Percentiles rank a stretch among this genome's conserved stretches.
Evolutionary conservation across 2,797 vertebrate species (phyloP).

Genomic region (Danionella dracula): DNA sequence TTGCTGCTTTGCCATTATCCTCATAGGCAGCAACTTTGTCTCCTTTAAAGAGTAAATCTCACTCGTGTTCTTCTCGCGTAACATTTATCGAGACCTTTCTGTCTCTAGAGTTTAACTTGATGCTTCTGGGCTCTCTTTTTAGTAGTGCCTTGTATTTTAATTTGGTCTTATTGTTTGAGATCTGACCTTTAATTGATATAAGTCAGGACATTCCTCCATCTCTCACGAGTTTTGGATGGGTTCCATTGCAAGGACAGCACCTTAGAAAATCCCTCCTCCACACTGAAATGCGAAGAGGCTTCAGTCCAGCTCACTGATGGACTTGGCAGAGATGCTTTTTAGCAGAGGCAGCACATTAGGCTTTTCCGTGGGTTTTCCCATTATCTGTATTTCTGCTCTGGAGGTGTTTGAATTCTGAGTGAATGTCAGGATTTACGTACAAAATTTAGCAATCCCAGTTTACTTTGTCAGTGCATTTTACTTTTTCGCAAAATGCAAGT

Average conservation of each 20-base stretch:
- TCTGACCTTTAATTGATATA: background rate
- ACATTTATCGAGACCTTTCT: background rate
- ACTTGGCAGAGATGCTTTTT: slow-evolving; percentile 22
- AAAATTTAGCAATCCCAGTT: background rate
- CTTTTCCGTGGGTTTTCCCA: slow-evolving; percentile 40
- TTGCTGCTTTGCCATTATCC: slow-evolving; percentile 38
- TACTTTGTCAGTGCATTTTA: too few relatives aligned
- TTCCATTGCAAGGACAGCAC: background rate
- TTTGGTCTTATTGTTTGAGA: background rate
- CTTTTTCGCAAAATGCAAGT: too few relatives aligned
- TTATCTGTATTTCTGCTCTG: slow-evolving; percentile 17
- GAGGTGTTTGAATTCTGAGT: slow-evolving; percentile 35
- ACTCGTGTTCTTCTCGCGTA: background rate
- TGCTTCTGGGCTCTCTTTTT: background rate
- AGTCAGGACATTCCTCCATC: background rate
- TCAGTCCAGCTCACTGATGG: slow-evolving; percentile 19
- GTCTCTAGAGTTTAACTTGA: background rate
- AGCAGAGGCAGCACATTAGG: slow-evolving; percentile 20
- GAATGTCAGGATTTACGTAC: too few relatives aligned
- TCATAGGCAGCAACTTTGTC: slow-evolving; percentile 15
- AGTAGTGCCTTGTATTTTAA: background rate
- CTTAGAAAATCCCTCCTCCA: slow-evolving; percentile 9
- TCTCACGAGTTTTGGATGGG: background rate
- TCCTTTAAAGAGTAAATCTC: background rate
- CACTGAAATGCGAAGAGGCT: slow-evolving; percentile 15